Percentiles rank a stretch among this genome's conserved stretches.
These are phyloP conservation scores for Cantharis nigra DNA, from an alignment of 2,888 invertebrate species.

Conservation along the genomic window DNA sequence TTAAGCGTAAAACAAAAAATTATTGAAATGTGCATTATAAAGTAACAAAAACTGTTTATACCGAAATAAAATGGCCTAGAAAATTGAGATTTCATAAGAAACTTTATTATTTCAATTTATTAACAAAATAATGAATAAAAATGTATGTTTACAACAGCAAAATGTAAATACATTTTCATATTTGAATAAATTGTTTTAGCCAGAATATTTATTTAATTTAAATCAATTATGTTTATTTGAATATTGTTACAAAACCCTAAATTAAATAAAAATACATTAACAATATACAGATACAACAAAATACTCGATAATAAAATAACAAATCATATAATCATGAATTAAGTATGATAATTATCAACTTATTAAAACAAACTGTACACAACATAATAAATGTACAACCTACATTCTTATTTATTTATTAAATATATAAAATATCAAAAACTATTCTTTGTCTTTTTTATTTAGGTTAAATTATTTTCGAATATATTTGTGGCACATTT, in stretches of 20 bases:
- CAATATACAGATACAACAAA: background rate
- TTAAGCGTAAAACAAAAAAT: background rate
- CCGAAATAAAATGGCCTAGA: background rate
- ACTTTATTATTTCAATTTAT: background rate
- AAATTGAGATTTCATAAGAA: background rate
- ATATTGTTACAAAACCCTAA: background rate
- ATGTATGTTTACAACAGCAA: background rate
- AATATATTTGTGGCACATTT: slow-evolving; percentile 3
- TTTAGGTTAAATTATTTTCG: background rate
- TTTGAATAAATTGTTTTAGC: background rate
- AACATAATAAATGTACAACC: background rate
- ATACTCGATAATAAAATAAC: background rate
- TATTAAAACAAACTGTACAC: background rate
- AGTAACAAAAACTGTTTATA: background rate
- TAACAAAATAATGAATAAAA: background rate
- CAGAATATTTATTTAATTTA: background rate
- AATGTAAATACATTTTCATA: background rate
- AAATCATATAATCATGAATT: background rate
- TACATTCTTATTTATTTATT: background rate
- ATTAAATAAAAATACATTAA: background rate
- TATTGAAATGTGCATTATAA: background rate
- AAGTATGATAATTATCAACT: background rate
- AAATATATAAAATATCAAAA: slow-evolving; percentile 1
- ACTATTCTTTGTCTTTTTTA: background rate
- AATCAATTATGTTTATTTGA: background rate